Evolutionary conservation across 1,140 invertebrate species (phyloP).

Genomic region (Calephelis nemesis): DNA sequence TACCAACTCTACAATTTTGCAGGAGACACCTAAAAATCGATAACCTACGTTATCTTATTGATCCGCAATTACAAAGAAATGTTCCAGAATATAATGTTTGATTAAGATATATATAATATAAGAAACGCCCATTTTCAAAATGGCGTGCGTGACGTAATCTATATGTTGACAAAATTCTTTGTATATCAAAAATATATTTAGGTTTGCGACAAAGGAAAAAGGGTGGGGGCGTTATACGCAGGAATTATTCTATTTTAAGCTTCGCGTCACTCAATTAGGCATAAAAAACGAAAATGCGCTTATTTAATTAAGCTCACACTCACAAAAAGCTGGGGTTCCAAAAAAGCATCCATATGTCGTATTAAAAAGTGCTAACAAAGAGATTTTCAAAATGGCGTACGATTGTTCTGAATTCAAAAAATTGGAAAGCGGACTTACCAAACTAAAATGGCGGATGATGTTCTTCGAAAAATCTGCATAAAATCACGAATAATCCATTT

Average conservation of each 20-base stretch:
- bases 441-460: constrained; percentile 53
- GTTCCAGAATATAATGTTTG: constrained; percentile 2
- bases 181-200: constrained; percentile 12
- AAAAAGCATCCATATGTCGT: constrained; percentile 35
- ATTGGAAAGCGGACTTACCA: constrained; percentile 57
- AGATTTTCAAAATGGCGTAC: constrained; percentile 42
- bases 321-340: constrained; percentile 12
- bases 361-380: constrained; percentile 38
- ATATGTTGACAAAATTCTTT: constrained; percentile 14
- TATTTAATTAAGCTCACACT: constrained; percentile 18
- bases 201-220: constrained; percentile 11
- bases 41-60: not conserved
- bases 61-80: not conserved
- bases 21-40: not conserved
- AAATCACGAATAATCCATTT: constrained; percentile 37
- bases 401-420: constrained; percentile 44
- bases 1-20: not conserved
- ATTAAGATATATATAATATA: not conserved
- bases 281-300: constrained; percentile 10
- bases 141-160: constrained; percentile 11
- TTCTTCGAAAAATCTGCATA: constrained; percentile 20
- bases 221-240: constrained; percentile 10
- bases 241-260: constrained; percentile 14
- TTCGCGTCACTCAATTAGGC: constrained; percentile 9
- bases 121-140: constrained; percentile 16